A percentile compares a stretch with the other conserved stretches of the same genome.
These are phyloP conservation scores for Halictus quadricinctus DNA, from an alignment of 2,888 invertebrate genomes.

Conservation along the genomic window DNA sequence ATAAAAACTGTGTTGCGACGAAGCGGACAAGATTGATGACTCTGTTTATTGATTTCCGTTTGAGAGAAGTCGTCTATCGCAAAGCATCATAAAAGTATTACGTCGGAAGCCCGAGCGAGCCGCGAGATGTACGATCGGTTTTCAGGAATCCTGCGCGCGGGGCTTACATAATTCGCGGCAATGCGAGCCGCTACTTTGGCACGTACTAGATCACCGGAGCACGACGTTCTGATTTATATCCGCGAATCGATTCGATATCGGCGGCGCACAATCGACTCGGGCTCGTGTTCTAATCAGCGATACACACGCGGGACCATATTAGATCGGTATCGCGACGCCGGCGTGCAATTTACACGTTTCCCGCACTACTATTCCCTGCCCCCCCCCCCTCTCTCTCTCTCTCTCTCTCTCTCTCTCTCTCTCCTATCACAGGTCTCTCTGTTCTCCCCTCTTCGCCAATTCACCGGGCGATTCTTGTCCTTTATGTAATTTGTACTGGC, in stretches of 20 bases:
- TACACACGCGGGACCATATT: constrained; percentile 57
- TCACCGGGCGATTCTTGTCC: constrained; percentile 36
- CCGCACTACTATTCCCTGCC: constrained; percentile 21
- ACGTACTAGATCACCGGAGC: constrained; percentile 50
- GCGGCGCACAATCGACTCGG: constrained; percentile 41
- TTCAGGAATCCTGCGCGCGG: constrained; percentile 21
- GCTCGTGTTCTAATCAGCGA: constrained; percentile 40
- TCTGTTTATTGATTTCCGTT: constrained; percentile 1
- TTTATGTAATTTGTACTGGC: constrained; percentile 55
- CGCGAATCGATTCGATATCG: constrained; percentile 60
- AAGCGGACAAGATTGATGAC: not conserved
- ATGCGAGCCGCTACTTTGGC: constrained; percentile 42
- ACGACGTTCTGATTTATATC: constrained; percentile 75
- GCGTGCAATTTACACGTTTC: constrained; percentile 67
- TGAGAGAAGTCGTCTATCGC: not conserved
- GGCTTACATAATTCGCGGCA: constrained; percentile 37
- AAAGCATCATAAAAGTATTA: not conserved
- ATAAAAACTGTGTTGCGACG: not conserved
- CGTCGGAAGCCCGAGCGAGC: not conserved
- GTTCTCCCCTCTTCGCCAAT: not conserved
- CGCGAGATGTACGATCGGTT: constrained; percentile 19
- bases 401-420: constrained; percentile 43
- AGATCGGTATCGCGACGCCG: constrained; percentile 65
- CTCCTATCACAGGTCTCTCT: not conserved
- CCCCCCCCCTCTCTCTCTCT: no score